Percentiles rank a stretch among this genome's conserved stretches.
Conservation (phyloP, 2,797 vertebrate genomes). For the Hippopotamyrus pictus region DNA sequence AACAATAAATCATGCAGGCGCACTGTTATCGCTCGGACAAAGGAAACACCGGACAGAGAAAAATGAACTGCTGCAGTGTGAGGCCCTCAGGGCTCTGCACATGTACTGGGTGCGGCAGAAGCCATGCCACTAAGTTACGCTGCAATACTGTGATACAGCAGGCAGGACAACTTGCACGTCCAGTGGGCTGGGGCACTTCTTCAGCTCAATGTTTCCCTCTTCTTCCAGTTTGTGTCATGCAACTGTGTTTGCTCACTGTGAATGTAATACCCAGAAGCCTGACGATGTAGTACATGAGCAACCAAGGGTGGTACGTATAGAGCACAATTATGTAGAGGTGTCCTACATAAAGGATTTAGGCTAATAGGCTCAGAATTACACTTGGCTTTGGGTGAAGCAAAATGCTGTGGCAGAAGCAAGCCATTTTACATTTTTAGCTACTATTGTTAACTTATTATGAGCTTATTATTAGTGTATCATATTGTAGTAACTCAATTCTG, state of each 20-base stretch:
- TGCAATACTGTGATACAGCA: not conserved
- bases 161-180: not conserved
- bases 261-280: not conserved
- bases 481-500: not conserved
- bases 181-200: not conserved
- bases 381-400: not conserved
- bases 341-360: not conserved
- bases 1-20: conserved; percentile 52
- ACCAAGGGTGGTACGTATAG: not conserved
- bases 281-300: not conserved
- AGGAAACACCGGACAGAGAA: conserved; percentile 43
- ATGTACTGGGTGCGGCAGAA: not conserved
- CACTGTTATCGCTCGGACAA: conserved; percentile 57
- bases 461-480: not conserved
- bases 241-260: not conserved
- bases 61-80: conserved; percentile 33
- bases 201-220: not conserved
- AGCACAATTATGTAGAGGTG: not conserved
- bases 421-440: not conserved
- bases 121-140: not conserved
- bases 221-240: not conserved
- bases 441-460: not conserved
- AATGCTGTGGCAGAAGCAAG: not conserved
- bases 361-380: not conserved
- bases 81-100: conserved; percentile 27